Evolutionary conservation across 2,113 vertebrate species (phyloP).

Genomic region (Formicarius rufipectus): DNA sequence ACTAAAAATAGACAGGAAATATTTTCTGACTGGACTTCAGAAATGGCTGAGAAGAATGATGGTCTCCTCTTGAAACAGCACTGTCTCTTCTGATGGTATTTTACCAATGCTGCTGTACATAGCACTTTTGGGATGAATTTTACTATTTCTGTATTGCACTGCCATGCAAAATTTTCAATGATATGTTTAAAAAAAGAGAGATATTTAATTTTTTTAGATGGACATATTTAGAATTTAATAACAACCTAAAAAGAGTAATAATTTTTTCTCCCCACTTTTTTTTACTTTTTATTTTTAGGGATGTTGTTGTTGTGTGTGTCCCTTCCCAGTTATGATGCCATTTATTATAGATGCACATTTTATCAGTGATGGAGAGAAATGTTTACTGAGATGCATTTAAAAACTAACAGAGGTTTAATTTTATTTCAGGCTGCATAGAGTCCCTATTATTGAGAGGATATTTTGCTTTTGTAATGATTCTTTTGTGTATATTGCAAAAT

Average conservation of each 20-base stretch:
- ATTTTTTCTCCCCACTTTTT: not conserved
- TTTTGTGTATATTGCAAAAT: constrained; percentile 47
- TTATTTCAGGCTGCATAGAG: not conserved
- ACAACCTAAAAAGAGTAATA: constrained; percentile 43
- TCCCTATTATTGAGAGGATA: constrained; percentile 2
- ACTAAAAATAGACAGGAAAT: not conserved
- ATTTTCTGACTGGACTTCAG: constrained; percentile 7
- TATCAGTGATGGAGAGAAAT: constrained; percentile 28
- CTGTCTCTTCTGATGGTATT: not conserved
- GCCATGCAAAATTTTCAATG: constrained; percentile 70
- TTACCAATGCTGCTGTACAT: constrained; percentile 69
- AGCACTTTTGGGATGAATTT: constrained; percentile 74
- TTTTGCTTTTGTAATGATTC: constrained; percentile 37
- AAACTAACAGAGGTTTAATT: constrained; percentile 43
- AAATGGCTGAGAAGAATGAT: not conserved
- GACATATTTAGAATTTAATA: constrained; percentile 70
- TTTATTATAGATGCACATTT: constrained; percentile 63
- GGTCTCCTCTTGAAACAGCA: not conserved
- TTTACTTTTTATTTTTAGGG: constrained; percentile 34
- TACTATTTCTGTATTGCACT: constrained; percentile 80
- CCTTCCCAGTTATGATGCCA: not conserved
- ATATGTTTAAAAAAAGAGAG: constrained; percentile 52
- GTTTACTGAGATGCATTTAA: constrained; percentile 53
- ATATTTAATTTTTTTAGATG: constrained; percentile 69
- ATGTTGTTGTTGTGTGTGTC: not conserved